Evolutionary conservation across 2,113 vertebrate genomes (phyloP), one percentile per base, ranked within the genome.

Genomic region (Eulemur rufifrons): DNA sequence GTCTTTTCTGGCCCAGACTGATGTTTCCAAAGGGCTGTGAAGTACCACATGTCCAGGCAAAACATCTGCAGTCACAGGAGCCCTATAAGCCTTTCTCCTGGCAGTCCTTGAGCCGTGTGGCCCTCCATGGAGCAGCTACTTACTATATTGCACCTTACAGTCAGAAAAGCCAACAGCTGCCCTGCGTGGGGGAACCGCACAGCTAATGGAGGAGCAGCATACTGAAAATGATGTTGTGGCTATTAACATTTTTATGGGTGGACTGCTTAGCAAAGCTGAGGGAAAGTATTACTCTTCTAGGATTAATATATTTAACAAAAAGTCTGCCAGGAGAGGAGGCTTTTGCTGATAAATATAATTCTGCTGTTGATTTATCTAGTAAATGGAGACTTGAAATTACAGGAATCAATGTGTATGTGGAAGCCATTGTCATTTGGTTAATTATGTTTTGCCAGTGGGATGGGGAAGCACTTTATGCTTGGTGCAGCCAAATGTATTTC

Each of bases 191-290:
- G 95, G 96, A 97, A 95, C 86, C 68, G 29, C 89, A 82, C 85
- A 89, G 89, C 96, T 94, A 64, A 96, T 94, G 82, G 87, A 96
- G 95, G 94, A 97, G 96, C 94, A 96, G 94, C 95, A 86, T 77
- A 91, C 98, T 96, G 97, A 97, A 98, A 98, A 96, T 96, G 96
- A 98, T 93, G 94, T 96, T 95, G 82, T 97, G 97, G 97, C 97
- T 96, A 95, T 98, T 97, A 98, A 96, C 37, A 0, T 98, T 98
- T 98, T 98, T 97, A 98, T 98, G 98, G 98, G 97, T 97, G 89
- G 92, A 63, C 81, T 98, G 94, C 97, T 98, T 85, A 96, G 97
- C 95, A 98, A 97, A 98, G 87, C 81, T 66, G 68, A 98, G 95
- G 97, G 66, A 93, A 97, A 98, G 86, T 95, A 96, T 81, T 80